Evolutionary conservation across 2,797 vertebrate genomes (phyloP), one percentile per base, ranked within the genome.

Genomic region (Philypnodon macrostomus): DNA sequence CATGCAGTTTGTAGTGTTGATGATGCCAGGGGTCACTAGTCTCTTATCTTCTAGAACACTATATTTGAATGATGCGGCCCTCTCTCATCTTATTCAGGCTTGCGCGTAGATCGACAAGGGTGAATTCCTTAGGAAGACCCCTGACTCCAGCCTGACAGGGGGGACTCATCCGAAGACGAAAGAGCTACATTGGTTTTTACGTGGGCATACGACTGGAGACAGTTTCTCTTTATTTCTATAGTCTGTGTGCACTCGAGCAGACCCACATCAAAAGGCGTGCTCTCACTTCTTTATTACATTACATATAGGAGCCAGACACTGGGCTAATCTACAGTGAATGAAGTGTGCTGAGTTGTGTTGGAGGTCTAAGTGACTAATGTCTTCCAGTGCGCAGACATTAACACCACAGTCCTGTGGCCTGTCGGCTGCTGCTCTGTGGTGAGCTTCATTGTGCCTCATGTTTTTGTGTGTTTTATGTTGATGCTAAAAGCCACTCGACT

Each of bases 331-430:
- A 35, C 14, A 15, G 14, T 16, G 16, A 16, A 7, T 16, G 33
- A 15, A 35, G 31, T 21, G 18, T 11, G 30, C 30, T 16, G 31
- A 33, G 45, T 15, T 47, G n/a, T 47, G 45, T 21, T 17, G 41
- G 21, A 31, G 13, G 15, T 36, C 49, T 35, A 45, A 30, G 46
- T 79, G 58, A 77, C 71, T 71, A 67, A 80, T 13, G 61, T 78
- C 75, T 79, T 81, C 80, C 73, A 67, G 2, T 30, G 58, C 23
- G 57, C 50, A 44, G 27, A 41, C 57, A 72, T 52, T 35, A 58
- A 63, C 58, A 39, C 37, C 54, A 19, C 51, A 33, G 60, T 57
- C 67, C 61, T 34, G 66, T 62, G 64, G 73, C 46, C 52, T 63
- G 48, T 42, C 38, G 55, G 30, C 24, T 58, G 45, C 56, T 73